Evolutionary conservation across 1,140 invertebrate species (phyloP), one percentile per base, ranked within the genome.

Genomic region (Caenorhabditis brenneri): DNA sequence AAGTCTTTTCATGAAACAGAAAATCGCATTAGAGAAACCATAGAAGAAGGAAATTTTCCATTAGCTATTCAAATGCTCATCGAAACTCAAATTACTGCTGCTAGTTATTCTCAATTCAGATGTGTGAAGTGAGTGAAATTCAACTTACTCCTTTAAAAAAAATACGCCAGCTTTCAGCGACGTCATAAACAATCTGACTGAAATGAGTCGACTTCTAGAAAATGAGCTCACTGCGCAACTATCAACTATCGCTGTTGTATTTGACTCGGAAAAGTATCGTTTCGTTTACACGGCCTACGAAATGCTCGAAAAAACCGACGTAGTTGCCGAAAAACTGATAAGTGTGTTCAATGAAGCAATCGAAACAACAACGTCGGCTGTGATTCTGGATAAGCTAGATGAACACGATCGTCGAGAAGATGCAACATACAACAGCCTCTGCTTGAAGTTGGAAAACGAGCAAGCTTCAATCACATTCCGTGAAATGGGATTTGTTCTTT

Each of bases 21-120:
- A 80, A 85, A 55, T 12, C 58, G 55, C 1, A 51, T 87, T 46
- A 16, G 46, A 29, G 85, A 87, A 27, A 48, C 55, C 0, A 79
- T 86, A 22, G 49, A 87, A 33, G 80, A 87, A 46, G 89, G 88
- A 12, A 84, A 89, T 27, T 88, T 90, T 80, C 88, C 87, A 19
- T n/a, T 69, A 16, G 89, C 89, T 42, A 87, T 89, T 51, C 60
- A 79, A 74, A 39, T 89, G 10, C 82, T 83, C 49, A 84, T 90
- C n/a, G 89, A 90, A 53, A 88, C 87, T 15, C 87, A 86, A 74
- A 82, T 87, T 36, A 87, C 86, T 10, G 83, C 88, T 1, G 48
- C 82, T 12, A 53, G 36, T 19, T 89, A 87, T 55, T 46, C 51
- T 10, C 80, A 87, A 31, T 90, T 87, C 69, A 74, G 48, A 15